Evolutionary conservation across 23 tunicate genomes (phyloP), one percentile per base, ranked within the genome.

Genomic region (Ascidia mentula): DNA sequence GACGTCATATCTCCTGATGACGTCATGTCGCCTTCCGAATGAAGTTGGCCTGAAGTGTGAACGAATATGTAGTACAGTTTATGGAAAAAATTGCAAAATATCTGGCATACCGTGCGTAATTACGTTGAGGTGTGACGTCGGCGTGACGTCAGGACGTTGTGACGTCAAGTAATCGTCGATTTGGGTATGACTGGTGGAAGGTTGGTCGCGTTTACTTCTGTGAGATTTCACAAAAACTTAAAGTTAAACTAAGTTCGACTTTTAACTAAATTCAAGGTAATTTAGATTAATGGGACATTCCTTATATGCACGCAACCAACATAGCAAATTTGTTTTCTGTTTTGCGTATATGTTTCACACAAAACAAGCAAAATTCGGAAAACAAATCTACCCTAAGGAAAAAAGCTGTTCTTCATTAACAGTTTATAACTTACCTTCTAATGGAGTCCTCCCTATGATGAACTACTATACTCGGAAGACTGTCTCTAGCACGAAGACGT

Each of bases 401-500:
- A 42, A 42, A 42, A 42, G 53, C 65, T 53, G 65, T 5, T 6
- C 65, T 42, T 42, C 15, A 15, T 9, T 9, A 42, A 42, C 53
- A 9, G 15, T 9, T 9, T 9, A 42, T 42, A 12, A 42, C 53
- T 15, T 8, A 80, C 86, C 86, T 82, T 53, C 75, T 42, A 32
- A 82, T 37, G 17, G 86, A 82, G 30, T 82, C 53, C 31, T 82
- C 76, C 32, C 86, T 61, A 45, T 73, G 86, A 45, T 82, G 86
- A 32, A 82, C 60, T 13, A 40, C 73, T 18, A 82, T 59, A 32
- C 74, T 73, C 17, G 86, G 79, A 33, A 82, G 75, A 53, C 65
- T 53, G 65, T 53, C 65, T 53, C 65, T 53, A 20, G 65, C 24
- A 20, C 65, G 22, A 53, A 53, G 65, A 5, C 13, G 65, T 9